Conservation (phyloP, 2,888 invertebrate genomes). For the Cyclophora punctaria region DNA sequence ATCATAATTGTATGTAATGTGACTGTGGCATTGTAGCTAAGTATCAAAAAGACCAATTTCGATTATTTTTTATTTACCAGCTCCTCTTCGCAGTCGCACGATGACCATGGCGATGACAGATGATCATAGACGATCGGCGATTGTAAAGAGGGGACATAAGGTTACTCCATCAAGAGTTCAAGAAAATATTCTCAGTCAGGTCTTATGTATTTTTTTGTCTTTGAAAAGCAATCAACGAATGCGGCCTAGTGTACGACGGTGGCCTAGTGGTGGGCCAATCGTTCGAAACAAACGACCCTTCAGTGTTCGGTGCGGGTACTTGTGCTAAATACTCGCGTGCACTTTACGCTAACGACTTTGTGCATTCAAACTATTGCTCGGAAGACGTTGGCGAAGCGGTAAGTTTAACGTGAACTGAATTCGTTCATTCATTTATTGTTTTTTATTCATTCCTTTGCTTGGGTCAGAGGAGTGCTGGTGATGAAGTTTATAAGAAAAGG, state of each 20-base stretch:
- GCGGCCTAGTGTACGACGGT: constrained; percentile 77
- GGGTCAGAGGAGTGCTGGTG: not conserved
- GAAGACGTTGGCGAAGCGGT: constrained; percentile 79
- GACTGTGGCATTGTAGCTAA: no score
- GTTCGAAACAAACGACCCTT: constrained; percentile 78
- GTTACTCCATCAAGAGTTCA: no score
- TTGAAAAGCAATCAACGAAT: constrained; percentile 67
- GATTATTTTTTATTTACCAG: no score
- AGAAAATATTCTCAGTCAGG: no score
- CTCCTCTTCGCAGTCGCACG: no score
- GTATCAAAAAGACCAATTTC: no score
- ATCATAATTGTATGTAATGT: no score
- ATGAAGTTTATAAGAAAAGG: no score
- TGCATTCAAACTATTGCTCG: constrained; percentile 75
- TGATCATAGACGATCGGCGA: no score
- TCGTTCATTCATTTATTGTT: not conserved
- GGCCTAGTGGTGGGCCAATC: constrained; percentile 76
- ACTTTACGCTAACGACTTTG: constrained; percentile 66
- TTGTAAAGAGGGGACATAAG: no score
- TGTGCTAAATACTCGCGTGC: constrained; percentile 77
- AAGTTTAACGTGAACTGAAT: constrained; percentile 1
- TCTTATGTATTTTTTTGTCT: no score
- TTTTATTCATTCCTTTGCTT: not conserved
- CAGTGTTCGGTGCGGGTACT: constrained; percentile 79
- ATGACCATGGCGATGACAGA: no score